Evolutionary conservation across 2,113 vertebrate genomes (phyloP).

Genomic region (Oryzias javanicus): DNA sequence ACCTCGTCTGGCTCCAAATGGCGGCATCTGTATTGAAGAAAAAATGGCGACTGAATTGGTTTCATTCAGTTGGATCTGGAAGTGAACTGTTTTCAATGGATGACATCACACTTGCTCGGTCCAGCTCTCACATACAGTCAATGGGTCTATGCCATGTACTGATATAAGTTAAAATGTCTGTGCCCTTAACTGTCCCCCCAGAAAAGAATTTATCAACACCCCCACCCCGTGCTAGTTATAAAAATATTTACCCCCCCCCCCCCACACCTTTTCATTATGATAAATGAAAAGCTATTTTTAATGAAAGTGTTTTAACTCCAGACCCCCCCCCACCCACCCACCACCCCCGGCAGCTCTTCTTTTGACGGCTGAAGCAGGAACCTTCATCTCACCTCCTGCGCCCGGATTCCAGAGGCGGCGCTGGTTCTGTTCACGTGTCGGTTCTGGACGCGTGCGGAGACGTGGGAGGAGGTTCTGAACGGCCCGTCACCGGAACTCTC

Average conservation of each 20-base stretch:
- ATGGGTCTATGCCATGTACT: constrained; percentile 64
- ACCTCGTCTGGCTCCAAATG: too few species aligned
- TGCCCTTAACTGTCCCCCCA: constrained; percentile 39
- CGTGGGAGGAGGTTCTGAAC: neutral
- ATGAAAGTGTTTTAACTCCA: constrained; percentile 21
- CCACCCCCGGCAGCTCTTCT: neutral
- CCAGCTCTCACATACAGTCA: too few species aligned
- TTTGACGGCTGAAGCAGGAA: constrained; percentile 14
- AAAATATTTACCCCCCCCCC: constrained; percentile 56
- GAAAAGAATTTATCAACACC: constrained; percentile 39
- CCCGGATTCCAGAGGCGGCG: constrained; percentile 13
- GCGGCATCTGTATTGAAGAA: too few species aligned
- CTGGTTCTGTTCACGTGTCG: too few species aligned
- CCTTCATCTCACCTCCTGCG: neutral
- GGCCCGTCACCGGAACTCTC: neutral
- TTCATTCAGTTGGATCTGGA: too few species aligned
- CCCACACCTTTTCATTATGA: constrained; percentile 22
- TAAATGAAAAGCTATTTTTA: constrained; percentile 54
- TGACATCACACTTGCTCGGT: too few species aligned
- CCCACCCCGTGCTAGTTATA: constrained; percentile 43
- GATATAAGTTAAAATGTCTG: constrained; percentile 69
- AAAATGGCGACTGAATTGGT: too few species aligned
- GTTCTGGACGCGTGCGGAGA: neutral
- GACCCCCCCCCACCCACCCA: constrained; percentile 4
- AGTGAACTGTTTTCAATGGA: too few species aligned